Conservation (phyloP, 2,888 invertebrate genomes). For the Crocallis elinguaria region DNA sequence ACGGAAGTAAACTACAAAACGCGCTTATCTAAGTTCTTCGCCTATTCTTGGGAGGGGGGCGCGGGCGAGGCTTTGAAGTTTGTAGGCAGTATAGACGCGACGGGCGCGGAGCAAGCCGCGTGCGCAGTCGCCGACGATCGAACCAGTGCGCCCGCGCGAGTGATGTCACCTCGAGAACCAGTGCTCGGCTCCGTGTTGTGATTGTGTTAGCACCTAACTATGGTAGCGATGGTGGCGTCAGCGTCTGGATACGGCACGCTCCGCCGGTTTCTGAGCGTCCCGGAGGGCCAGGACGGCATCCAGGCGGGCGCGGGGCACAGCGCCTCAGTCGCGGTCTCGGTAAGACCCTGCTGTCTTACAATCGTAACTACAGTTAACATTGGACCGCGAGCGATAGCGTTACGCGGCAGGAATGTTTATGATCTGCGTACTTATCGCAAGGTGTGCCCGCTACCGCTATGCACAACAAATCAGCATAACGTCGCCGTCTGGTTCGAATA, state of each 20-base stretch:
- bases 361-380: constrained; percentile 31
- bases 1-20: constrained; percentile 49
- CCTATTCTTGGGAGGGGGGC: constrained; percentile 45
- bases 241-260: constrained; percentile 82
- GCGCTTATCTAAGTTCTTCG: constrained; percentile 60
- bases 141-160: constrained; percentile 53
- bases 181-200: constrained; percentile 61
- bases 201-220: constrained; percentile 68
- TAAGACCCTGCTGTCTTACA: constrained; percentile 51
- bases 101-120: constrained; percentile 54
- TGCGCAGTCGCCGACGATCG: constrained; percentile 59
- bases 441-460: constrained; percentile 48
- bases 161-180: constrained; percentile 68
- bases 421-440: constrained; percentile 53
- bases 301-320: constrained; percentile 63
- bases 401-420: constrained; percentile 64
- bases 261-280: constrained; percentile 79
- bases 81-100: constrained; percentile 56
- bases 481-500: constrained; percentile 47
- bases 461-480: constrained; percentile 26
- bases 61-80: constrained; percentile 39
- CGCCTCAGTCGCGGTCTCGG: constrained; percentile 80
- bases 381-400: constrained; percentile 46
- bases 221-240: constrained; percentile 82
- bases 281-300: constrained; percentile 77